Percentiles rank a stretch among this genome's conserved stretches.
These are phyloP conservation scores for Girardia tigrina DNA, from an alignment of 2,888 invertebrate genomes.

Conservation along the genomic window DNA sequence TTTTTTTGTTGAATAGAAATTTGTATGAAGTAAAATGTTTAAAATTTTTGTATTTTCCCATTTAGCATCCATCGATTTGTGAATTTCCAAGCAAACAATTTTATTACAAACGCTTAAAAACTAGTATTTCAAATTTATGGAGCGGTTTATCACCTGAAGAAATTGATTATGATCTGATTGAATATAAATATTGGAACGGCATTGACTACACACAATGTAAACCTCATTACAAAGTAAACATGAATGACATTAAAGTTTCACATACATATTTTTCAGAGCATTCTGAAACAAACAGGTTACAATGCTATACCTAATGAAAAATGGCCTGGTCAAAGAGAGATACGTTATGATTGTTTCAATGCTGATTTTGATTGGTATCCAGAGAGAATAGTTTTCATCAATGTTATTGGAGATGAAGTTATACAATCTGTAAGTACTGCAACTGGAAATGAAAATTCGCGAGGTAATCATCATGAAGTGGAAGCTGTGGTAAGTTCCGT, in stretches of 20 bases:
- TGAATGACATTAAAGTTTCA: no score
- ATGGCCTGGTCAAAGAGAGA: constrained; percentile 16
- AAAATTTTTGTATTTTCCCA: no score
- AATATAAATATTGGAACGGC: constrained; percentile 18
- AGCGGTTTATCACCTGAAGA: constrained; percentile 4
- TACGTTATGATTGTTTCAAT: neutral
- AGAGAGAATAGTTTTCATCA: constrained; percentile 15
- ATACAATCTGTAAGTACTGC: constrained; percentile 24
- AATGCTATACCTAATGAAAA: constrained; percentile 24
- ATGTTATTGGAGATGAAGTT: constrained; percentile 19
- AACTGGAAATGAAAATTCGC: constrained; percentile 27
- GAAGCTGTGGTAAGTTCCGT: constrained; percentile 24
- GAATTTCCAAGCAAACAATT: constrained; percentile 31
- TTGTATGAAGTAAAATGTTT: no score
- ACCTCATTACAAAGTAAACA: neutral
- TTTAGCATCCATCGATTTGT: constrained; percentile 35
- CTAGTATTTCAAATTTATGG: constrained; percentile 20
- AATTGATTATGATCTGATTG: neutral
- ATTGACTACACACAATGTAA: neutral
- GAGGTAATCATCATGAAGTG: constrained; percentile 7
- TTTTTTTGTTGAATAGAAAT: no score
- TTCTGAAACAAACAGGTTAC: neutral
- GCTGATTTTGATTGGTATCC: neutral
- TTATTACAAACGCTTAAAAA: constrained; percentile 29
- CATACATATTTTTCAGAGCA: neutral